These are phyloP conservation scores for Ridgeia piscesae DNA, from an alignment of 1,140 invertebrate species.

Conservation along the genomic window DNA sequence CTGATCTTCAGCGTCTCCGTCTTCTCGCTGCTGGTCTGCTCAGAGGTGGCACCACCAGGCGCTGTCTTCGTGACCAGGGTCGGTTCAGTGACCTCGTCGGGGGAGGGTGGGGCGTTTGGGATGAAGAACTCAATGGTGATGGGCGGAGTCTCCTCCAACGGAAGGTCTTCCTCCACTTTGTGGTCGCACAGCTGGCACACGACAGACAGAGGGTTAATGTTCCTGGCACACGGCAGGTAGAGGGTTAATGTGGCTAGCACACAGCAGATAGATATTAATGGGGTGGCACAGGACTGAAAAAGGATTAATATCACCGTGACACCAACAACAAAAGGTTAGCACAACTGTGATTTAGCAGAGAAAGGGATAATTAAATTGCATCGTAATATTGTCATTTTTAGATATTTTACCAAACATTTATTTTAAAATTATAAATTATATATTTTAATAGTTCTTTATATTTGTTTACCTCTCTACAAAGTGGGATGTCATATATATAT, in stretches of 20 bases:
- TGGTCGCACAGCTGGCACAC: neutral
- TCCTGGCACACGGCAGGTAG: neutral
- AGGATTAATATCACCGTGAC: no score
- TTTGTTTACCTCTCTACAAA: no score
- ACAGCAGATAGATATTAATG: neutral
- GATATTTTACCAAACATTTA: neutral
- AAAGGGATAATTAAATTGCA: neutral
- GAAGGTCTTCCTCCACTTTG: neutral
- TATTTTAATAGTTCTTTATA: no score
- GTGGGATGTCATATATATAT: no score
- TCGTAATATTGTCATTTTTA: neutral
- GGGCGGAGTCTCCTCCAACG: neutral
- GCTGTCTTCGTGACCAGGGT: neutral
- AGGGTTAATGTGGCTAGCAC: conserved; percentile 8
- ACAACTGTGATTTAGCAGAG: neutral
- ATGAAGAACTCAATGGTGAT: neutral
- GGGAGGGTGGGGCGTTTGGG: neutral
- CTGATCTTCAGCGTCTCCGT: conserved; percentile 4
- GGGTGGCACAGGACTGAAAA: no score
- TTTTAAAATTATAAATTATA: no score
- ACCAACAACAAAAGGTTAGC: no score
- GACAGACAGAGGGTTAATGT: neutral
- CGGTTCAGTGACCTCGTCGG: neutral
- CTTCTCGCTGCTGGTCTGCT: neutral
- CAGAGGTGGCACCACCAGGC: neutral